Percentiles rank a stretch among this genome's conserved stretches.
These are phyloP conservation scores for Amorpha juglandis DNA, from an alignment of 2,888 invertebrate genomes.

Conservation along the genomic window DNA sequence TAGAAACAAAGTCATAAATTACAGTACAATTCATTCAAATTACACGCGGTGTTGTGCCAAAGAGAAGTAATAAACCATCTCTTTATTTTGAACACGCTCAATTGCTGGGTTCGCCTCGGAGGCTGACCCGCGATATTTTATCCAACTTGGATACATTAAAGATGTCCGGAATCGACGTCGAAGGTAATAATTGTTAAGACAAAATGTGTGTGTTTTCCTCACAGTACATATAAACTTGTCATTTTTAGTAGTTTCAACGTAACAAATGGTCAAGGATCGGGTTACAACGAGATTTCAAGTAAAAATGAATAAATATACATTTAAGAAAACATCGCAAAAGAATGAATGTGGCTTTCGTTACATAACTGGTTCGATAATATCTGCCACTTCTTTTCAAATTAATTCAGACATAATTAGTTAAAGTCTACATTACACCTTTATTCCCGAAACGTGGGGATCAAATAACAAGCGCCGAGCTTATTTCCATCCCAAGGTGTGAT, in stretches of 20 bases:
- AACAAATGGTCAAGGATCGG: not conserved
- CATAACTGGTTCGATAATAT: no score
- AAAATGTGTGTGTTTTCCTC: conserved; percentile 4
- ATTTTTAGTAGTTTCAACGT: not conserved
- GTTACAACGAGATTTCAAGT: no score
- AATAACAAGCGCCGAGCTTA: no score
- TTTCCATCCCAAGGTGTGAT: no score
- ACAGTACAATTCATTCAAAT: conserved; percentile 22
- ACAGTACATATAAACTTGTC: not conserved
- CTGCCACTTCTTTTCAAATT: no score
- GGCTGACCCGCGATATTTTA: conserved; percentile 49
- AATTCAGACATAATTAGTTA: no score
- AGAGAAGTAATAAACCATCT: conserved; percentile 29
- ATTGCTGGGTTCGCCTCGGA: conserved; percentile 51
- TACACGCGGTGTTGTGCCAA: conserved; percentile 9
- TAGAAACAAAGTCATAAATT: conserved; percentile 7
- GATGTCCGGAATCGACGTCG: conserved; percentile 11
- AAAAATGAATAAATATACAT: no score
- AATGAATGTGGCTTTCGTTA: no score
- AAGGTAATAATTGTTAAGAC: conserved; percentile 13
- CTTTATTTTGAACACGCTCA: conserved; percentile 27
- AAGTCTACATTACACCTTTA: no score
- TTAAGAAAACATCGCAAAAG: no score
- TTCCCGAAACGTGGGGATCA: no score
- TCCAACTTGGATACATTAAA: conserved; percentile 25